Evolutionary conservation across 2,888 invertebrate species (phyloP), one percentile per base, ranked within the genome.

Genomic region (Adelphocoris suturalis): DNA sequence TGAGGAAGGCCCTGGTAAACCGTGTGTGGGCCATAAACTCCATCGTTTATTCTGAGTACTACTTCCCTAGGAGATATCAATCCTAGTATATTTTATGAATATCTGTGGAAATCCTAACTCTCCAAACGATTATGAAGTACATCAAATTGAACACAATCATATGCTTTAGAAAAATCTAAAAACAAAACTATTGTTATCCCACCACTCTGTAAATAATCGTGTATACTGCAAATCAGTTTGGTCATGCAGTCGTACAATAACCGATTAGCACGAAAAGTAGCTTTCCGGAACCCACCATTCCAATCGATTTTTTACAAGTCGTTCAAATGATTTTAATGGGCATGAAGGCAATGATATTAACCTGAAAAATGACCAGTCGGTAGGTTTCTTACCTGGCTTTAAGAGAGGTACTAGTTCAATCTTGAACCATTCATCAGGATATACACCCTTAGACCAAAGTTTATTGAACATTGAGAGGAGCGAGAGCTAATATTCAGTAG

Each of bases 1-100:
- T 80, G 80, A 13, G 80, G 80, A n/a, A 80, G 80, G n/a, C 80
- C 80, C 12, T 47, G 80, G 14, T 46, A n/a, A 19, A 48, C 80
- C 4, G 37, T 80, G 16, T 46, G 9, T 11, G 80, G 80, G 3
- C 80, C 80, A 48, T 19, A 80, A 19, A 80, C 7, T 2, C 12
- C 37, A 19, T 80, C 80, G 46, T 80, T 80, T n/a, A 47, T n/a
- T 19, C 19, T 46, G 0, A 80, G 47, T 7, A 37, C 16, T n/a
- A 80, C 48, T 37, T 80, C 47, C 11, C 80, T 80, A 7, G 14
- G n/a, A 48, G 80, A 80, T 13, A 80, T 46, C n/a, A 80, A 48
- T 37, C 80, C 47, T 11, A 78, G 0, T 0, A 78, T 28, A n/a
- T 47, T 78, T 13, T 28, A 19, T 19, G 16, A 80, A 80, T 19